Base-by-base conservation (phyloP, 2,797 vertebrate genomes). In the Sebastes hopkinsi region DNA sequence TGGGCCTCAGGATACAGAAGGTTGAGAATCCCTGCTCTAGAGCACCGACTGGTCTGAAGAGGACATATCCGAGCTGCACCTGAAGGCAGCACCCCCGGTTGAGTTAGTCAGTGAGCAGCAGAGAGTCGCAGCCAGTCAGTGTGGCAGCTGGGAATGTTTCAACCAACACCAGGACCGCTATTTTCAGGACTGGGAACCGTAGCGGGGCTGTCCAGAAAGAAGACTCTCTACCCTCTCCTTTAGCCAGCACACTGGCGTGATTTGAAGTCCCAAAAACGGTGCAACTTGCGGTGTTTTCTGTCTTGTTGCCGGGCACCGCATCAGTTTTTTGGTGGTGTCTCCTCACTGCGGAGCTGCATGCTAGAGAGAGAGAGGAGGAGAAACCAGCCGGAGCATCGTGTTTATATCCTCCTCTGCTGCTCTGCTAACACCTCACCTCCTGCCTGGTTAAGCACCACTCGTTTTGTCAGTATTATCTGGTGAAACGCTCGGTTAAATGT, bases 131-230 rank as follows among this genome's bases (percentile, higher is more conserved):
- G 82, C 79, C 86, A 77, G 81, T 84, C 86, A 77, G 81, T 84
- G 87, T 82, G 86, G 89, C 90, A 92, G 91, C 90, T 90, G 90
- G 84, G 92, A 93, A 93, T 89, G 92, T 18, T 56, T 34, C 75
- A 3, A 2, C 74, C 75, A 3, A 2, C 74, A 2, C 67, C 36
- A 14, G 14, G 30, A 68, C 88, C 82, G 70, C 91, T 92, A 88
- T 92, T 92, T 89, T 64, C 81, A 78, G 87, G 73, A 80, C 77
- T 60, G 70, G 67, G 59, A 38, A 38, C 52, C 80, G 83, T 6
- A 58, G 72, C 77, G 16, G 80, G 59, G 68, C 74, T 73, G 86
- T 34, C 38, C 66, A 22, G 58, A 69, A 42, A 42, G 11, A 27
- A 74, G 60, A 20, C 62, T 70, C 71, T 68, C 23, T 52, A 16